These are phyloP conservation scores for Leptonema lineaticorne DNA, from an alignment of 1,140 invertebrate species.

Conservation along the genomic window DNA sequence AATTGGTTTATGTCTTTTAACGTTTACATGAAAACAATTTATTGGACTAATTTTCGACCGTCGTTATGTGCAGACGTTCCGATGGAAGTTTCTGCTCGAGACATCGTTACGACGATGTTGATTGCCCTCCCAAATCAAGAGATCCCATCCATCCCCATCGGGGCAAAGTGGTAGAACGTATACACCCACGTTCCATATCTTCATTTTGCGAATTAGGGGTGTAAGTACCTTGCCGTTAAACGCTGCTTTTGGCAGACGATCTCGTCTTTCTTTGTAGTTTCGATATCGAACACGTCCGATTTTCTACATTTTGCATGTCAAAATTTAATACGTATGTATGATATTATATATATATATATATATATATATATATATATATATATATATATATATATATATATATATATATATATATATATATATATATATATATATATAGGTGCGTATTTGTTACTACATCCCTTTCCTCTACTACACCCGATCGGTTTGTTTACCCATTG, in stretches of 20 bases:
- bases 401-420: background rate
- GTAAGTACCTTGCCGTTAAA: background rate
- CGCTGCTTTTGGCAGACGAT: slow-evolving; percentile 2
- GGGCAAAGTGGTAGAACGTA: background rate
- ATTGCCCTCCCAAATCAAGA: slow-evolving; percentile 19
- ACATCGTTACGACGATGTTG: slow-evolving; percentile 35
- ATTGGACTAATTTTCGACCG: slow-evolving; percentile 21
- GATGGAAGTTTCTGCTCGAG: slow-evolving; percentile 33
- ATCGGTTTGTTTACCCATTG: too few relatives aligned
- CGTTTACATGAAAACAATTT: slow-evolving; percentile 23
- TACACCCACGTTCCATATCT: too few relatives aligned
- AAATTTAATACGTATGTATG: too few relatives aligned
- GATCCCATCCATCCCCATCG: slow-evolving; percentile 6
- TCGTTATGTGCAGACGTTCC: slow-evolving; percentile 5
- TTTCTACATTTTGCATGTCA: too few relatives aligned
- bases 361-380: too few relatives aligned
- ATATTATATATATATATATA: too few relatives aligned
- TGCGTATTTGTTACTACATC: slow-evolving; percentile 27
- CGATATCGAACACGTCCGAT: slow-evolving; percentile 4
- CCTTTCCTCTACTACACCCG: slow-evolving; percentile 16
- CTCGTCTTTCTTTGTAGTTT: slow-evolving; percentile 2
- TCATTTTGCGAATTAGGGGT: too few relatives aligned
- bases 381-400: too few relatives aligned
- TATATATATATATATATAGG: background rate
- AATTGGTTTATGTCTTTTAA: slow-evolving; percentile 7